Base-by-base conservation (phyloP, 2,797 vertebrate genomes). In the Ara ararauna region DNA sequence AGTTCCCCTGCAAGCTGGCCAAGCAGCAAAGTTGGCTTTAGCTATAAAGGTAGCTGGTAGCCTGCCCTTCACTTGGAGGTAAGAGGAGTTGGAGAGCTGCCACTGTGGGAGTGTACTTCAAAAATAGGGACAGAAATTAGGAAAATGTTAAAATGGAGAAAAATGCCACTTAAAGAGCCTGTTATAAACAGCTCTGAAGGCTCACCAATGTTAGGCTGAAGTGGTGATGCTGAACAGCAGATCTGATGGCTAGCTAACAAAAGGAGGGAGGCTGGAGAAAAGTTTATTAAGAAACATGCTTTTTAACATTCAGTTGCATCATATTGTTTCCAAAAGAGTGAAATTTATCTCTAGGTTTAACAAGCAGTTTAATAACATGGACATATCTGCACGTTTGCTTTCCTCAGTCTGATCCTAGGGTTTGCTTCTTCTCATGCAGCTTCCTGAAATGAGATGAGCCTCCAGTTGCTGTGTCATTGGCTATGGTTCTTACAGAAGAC, bases 1-100 rank as follows among this genome's bases (percentile, higher is more conserved):
- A 96, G 89, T 91, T 94, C 87, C 74, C 85, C 83, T 93, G 87
- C 95, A 91, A 91, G 87, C 74, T 94, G 83, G 85, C 95, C 95
- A 96, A 95, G 85, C 24, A 86, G 75, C 92, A 84, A 88, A 95
- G 56, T 76, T 96, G 93, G 96, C 96, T 79, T 77, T 47, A 74
- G 88, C 91, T 96, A 74, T 94, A 97, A 97, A 96, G 95, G 93
- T 96, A 94, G 89, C 83, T 96, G 93, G 95, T 96, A 96, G 87
- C 77, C 75, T 94, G 94, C 94, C 91, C 91, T 96, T 94, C 89
- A 60, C 71, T 96, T 92, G 91, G 89, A 96, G 94, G 96, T 95
- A 93, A 88, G 71, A 88, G 64, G 73, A 73, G 71, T 50, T 96
- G 96, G 93, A 94, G 71, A 94, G 34, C 74, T 91, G 93, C 93